A percentile compares a stretch with the other conserved stretches of the same genome.
phyloP scores from a whole-genome alignment of 2,888 invertebrate genomes.

The Lasioglossum marginatum region DNA sequence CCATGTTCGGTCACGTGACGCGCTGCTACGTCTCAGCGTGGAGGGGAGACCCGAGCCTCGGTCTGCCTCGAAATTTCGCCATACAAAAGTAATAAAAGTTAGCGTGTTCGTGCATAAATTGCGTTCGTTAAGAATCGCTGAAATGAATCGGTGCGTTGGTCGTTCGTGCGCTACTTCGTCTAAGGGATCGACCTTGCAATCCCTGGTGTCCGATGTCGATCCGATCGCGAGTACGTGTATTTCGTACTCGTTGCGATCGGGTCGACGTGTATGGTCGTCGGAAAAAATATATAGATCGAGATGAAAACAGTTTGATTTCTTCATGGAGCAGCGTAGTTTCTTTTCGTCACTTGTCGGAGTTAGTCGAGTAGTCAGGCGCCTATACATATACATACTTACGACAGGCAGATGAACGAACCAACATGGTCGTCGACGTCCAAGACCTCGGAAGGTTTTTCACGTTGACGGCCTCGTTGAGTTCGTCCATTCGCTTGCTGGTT shows the following conservation, averaged over 20 bases:
- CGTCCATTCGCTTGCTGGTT: conserved; percentile 17
- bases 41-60: conserved; percentile 7
- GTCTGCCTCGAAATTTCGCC: conserved; percentile 10
- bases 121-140: conserved; percentile 49
- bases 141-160: conserved; percentile 33
- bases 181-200: conserved; percentile 11
- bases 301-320: conserved; percentile 11
- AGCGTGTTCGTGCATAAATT: conserved; percentile 38
- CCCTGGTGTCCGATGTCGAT: conserved; percentile 8
- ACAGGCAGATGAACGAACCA: conserved; percentile 27
- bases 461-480: neutral
- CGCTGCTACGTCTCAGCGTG: neutral
- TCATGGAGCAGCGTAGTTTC: conserved; percentile 50
- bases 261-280: conserved; percentile 33
- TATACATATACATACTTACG: conserved; percentile 51
- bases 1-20: neutral
- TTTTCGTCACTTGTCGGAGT: conserved; percentile 55
- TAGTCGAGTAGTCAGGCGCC: conserved; percentile 62
- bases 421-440: neutral
- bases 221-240: conserved; percentile 18
- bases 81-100: conserved; percentile 60
- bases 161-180: conserved; percentile 58
- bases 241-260: conserved; percentile 28
- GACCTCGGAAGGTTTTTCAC: neutral
- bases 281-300: neutral